Conservation (phyloP, 2,113 vertebrate species). For the Oryzias melastigma region DNA sequence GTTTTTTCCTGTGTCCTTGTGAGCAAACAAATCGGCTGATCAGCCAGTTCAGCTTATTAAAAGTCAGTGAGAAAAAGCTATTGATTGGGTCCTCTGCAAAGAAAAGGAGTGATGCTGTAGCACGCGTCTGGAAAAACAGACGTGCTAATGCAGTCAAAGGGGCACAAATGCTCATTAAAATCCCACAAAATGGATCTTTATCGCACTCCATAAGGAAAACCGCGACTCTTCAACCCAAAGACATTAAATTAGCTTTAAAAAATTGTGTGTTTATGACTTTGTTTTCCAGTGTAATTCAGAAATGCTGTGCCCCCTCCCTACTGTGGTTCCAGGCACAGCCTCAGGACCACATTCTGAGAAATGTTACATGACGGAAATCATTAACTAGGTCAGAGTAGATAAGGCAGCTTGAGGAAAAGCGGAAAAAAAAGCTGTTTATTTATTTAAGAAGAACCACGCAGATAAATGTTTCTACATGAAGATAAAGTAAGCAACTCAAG, state of each 20-base stretch:
- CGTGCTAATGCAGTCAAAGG: constrained; percentile 1
- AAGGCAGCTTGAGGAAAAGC: background rate
- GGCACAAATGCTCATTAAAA: background rate
- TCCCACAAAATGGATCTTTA: constrained; percentile 1
- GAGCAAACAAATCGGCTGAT: constrained; percentile 1
- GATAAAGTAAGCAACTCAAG: background rate
- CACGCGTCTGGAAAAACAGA: too few species aligned
- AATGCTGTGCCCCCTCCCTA: background rate
- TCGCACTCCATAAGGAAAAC: constrained; percentile 1
- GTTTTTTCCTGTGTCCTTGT: background rate
- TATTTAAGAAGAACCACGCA: background rate
- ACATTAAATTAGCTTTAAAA: background rate
- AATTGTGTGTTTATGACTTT: background rate
- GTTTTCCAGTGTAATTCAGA: constrained; percentile 1
- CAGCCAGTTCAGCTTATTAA: background rate
- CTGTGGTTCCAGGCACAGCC: constrained; percentile 3
- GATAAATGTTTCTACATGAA: background rate
- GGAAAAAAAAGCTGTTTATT: background rate
- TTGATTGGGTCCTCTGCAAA: background rate
- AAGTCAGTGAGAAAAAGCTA: constrained; percentile 3
- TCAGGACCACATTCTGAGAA: constrained; percentile 3
- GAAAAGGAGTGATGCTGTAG: constrained; percentile 1
- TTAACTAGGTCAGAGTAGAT: constrained; percentile 5
- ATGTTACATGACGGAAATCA: constrained; percentile 12
- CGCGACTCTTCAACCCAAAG: constrained; percentile 2